Evolutionary conservation across 2,888 invertebrate species (phyloP), one percentile per base, ranked within the genome.

Genomic region (Dastarcus helophoroides): DNA sequence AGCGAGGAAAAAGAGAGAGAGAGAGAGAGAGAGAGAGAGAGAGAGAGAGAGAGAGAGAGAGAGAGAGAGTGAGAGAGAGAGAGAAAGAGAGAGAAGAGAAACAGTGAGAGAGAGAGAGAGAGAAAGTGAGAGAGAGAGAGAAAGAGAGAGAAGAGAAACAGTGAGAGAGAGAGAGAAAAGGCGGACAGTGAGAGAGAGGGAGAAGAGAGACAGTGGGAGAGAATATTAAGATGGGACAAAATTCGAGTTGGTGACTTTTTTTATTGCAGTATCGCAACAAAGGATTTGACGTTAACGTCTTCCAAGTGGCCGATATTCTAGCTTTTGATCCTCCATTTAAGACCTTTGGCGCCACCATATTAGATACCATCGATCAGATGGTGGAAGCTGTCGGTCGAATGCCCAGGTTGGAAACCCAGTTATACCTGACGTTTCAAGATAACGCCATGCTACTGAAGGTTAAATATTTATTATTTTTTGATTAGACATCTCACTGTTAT

Each of bases 351-450:
- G 71, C 76, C 27, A 74, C 76, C 36, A 62, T 91, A 2, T 56
- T 80, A 19, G 66, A 73, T 26, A 63, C 84, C 11, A 75, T 85
- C 39, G 81, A 82, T 42, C 70, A 71, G n/a, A 73, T 91, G 43
- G 72, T 81, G 7, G 70, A 77, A 36, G 76, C 82, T 1, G 76
- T 86, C 15, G 65, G 70, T 38, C 68, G 69, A 17, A 66, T 85
- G 29, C 84, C 88, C 2, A 68, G 86, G 31, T 67, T 93, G 22
- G 91, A 94, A 60, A 79, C 76, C 2, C 71, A 80, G 46, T 61
- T 85, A 23, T 84, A 80, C 56, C 68, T 79, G 41, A 81, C 82
- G 55, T 76, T 56, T 42, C 48, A 62, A 42, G 50, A 43, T 3
- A 50, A 54, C 26, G 42, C 46, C 3, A 27, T 38, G 13, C 55